phyloP scores from a whole-genome alignment of 1,140 invertebrate species.

The Brachionus manjavacas region DNA sequence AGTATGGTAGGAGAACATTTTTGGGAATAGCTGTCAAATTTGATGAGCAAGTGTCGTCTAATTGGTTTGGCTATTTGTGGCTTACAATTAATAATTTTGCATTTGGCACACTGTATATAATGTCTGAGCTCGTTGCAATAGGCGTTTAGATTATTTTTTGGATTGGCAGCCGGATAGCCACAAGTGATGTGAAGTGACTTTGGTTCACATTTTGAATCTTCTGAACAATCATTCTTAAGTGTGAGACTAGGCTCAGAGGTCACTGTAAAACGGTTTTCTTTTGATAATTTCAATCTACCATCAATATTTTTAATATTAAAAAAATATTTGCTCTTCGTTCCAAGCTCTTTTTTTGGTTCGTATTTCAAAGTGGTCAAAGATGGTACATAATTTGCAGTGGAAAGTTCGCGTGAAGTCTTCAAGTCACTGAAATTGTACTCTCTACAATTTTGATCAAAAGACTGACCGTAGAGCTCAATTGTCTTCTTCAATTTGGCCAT shows the following conservation, averaged over 20 bases:
- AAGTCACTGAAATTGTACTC: neutral
- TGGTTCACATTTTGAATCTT: constrained; percentile 6
- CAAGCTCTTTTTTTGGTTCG: neutral
- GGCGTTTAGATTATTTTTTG: constrained; percentile 28
- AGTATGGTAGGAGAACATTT: neutral
- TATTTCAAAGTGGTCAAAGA: neutral
- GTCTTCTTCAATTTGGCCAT: neutral
- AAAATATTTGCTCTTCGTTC: neutral
- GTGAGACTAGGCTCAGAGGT: neutral
- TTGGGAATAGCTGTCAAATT: neutral
- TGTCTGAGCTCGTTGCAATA: constrained; percentile 39
- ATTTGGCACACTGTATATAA: constrained; percentile 35
- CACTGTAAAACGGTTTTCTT: neutral
- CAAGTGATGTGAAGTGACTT: constrained; percentile 32
- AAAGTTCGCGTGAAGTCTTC: neutral
- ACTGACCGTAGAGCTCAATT: neutral
- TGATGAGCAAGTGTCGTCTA: neutral
- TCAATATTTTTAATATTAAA: neutral
- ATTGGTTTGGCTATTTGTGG: neutral
- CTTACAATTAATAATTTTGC: constrained; percentile 12
- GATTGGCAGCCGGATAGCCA: constrained; percentile 33
- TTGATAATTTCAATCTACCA: too few relatives aligned
- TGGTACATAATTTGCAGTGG: neutral
- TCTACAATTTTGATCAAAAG: neutral
- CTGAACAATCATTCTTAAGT: neutral